A percentile compares a stretch with the other conserved stretches of the same genome.
phyloP scores from a whole-genome alignment of 2,797 vertebrate species.

The Syncerus caffer region DNA sequence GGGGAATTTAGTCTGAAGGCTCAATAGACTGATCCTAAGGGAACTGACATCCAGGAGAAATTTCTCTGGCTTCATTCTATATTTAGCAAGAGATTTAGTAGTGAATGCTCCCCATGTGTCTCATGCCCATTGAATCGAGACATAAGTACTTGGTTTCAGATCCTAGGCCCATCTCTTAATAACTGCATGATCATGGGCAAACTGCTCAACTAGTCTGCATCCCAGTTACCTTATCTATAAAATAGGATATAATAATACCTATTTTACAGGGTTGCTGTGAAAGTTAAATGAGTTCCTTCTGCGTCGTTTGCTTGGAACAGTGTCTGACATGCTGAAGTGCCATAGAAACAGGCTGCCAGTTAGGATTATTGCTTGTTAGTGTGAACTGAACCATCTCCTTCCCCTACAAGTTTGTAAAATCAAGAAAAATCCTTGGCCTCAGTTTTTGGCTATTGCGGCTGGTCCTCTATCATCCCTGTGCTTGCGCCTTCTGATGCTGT shows the following conservation, averaged over 20 bases:
- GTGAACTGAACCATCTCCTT: neutral
- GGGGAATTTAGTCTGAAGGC: neutral
- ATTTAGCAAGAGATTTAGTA: neutral
- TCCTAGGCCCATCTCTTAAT: neutral
- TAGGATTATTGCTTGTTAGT: neutral
- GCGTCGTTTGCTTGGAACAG: neutral
- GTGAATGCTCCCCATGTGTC: neutral
- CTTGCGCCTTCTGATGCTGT: neutral
- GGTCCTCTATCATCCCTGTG: neutral
- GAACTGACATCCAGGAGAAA: neutral
- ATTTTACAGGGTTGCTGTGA: neutral
- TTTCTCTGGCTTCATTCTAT: neutral
- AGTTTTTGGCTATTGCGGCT: neutral
- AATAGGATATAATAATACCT: neutral
- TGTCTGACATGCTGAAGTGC: neutral
- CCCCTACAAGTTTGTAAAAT: neutral
- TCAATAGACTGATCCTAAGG: neutral
- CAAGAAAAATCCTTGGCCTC: neutral
- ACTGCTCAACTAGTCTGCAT: neutral
- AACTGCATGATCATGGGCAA: neutral
- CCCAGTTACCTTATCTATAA: neutral
- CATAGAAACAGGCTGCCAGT: neutral
- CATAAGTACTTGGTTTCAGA: slow-evolving; percentile 15
- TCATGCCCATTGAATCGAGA: neutral
- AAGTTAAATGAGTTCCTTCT: neutral